Evolutionary conservation across 1,140 invertebrate genomes (phyloP).

Genomic region (Fopius arisanus): DNA sequence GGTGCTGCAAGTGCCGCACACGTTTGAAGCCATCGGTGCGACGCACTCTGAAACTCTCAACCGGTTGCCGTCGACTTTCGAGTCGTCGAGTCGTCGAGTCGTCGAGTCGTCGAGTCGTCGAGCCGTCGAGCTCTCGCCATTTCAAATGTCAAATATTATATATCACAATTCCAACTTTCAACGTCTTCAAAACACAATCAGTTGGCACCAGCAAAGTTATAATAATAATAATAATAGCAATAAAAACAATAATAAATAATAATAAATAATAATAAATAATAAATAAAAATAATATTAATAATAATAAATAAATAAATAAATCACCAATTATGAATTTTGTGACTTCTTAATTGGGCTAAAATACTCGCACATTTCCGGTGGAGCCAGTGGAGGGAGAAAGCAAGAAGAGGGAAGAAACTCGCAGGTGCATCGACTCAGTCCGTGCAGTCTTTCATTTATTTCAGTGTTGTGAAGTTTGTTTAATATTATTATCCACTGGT

Average conservation of each 20-base stretch:
- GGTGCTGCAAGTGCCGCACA: neutral
- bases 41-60: conserved; percentile 4
- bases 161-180: too few species aligned
- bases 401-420: neutral
- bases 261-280: too few species aligned
- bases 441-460: neutral
- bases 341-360: neutral
- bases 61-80: neutral
- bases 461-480: neutral
- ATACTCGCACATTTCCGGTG: neutral
- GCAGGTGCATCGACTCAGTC: neutral
- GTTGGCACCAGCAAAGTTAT: too few species aligned
- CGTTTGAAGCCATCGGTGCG: conserved; percentile 12
- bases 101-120: too few species aligned
- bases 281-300: too few species aligned
- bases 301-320: too few species aligned
- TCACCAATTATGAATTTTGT: neutral
- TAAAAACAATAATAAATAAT: too few species aligned
- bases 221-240: too few species aligned
- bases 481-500: neutral
- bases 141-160: too few species aligned
- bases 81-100: too few species aligned
- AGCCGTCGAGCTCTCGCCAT: too few species aligned
- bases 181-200: too few species aligned
- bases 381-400: neutral